Percentiles rank a stretch among this genome's conserved stretches.
Evolutionary conservation across 2,113 vertebrate species (phyloP).

Genomic region (Burhinus oedicnemus): DNA sequence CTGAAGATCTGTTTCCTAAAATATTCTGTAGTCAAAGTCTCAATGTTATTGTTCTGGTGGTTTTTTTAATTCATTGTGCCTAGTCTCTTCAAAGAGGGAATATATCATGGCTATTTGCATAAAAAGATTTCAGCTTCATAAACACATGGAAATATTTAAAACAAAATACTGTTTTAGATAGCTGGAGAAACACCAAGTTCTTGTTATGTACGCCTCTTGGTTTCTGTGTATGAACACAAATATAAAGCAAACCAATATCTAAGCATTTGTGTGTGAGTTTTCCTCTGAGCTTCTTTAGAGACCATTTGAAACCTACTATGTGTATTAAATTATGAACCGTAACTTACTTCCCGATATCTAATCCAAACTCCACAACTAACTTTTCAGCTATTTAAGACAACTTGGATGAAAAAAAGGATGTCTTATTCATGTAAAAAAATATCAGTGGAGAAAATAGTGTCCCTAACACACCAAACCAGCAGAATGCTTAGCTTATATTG

Average conservation of each 20-base stretch:
- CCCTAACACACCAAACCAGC: background rate
- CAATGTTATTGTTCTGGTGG: background rate
- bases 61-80: background rate
- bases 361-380: background rate
- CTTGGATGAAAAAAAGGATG: background rate
- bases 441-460: background rate
- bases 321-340: background rate
- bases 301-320: background rate
- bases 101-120: background rate
- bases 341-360: background rate
- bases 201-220: conserved; percentile 2
- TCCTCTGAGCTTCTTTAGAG: background rate
- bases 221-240: background rate
- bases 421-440: background rate
- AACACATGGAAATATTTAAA: conserved; percentile 52
- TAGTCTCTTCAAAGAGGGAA: background rate
- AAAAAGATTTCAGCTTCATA: conserved; percentile 8
- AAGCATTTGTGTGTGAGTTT: background rate
- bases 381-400: background rate
- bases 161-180: conserved; percentile 1
- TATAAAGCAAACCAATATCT: background rate
- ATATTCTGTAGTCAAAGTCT: background rate
- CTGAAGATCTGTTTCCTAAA: background rate
- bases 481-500: background rate
- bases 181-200: conserved; percentile 47